phyloP scores from a whole-genome alignment of 2,113 vertebrate genomes.

The Paradoxurus hermaphroditus region DNA sequence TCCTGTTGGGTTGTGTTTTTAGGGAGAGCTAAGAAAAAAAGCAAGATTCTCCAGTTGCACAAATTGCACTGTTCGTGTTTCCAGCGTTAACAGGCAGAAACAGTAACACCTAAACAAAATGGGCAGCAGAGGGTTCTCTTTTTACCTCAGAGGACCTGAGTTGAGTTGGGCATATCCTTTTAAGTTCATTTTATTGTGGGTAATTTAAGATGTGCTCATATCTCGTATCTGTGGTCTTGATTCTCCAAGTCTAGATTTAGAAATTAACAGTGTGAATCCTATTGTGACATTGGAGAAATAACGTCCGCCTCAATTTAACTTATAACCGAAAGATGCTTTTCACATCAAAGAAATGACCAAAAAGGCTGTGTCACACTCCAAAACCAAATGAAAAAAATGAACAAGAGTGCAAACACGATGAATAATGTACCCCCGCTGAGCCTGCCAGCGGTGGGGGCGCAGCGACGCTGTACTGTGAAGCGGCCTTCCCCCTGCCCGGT shows the following conservation, averaged over 20 bases:
- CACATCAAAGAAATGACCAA: slow-evolving; percentile 94
- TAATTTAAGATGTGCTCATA: slow-evolving; percentile 80
- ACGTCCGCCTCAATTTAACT: slow-evolving; percentile 91
- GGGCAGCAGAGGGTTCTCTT: slow-evolving; percentile 88
- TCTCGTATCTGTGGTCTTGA: slow-evolving; percentile 83
- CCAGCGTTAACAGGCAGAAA: slow-evolving; percentile 89
- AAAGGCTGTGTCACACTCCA: slow-evolving; percentile 98
- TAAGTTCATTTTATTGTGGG: slow-evolving; percentile 82
- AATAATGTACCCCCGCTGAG: slow-evolving; percentile 90
- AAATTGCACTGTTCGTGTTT: slow-evolving; percentile 89
- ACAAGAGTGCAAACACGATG: slow-evolving; percentile 95
- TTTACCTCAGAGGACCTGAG: slow-evolving; percentile 83
- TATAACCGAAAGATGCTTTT: slow-evolving; percentile 91
- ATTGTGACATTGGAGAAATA: slow-evolving; percentile 89
- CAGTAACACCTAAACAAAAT: slow-evolving; percentile 90
- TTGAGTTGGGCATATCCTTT: slow-evolving; percentile 82
- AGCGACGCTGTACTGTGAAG: slow-evolving; percentile 92
- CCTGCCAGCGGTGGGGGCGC: slow-evolving; percentile 78
- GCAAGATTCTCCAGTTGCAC: slow-evolving; percentile 90
- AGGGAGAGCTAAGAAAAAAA: slow-evolving; percentile 84
- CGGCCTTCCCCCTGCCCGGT: slow-evolving; percentile 90
- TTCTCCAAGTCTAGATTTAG: slow-evolving; percentile 88
- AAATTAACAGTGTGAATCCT: slow-evolving; percentile 92
- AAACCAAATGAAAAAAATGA: slow-evolving; percentile 88
- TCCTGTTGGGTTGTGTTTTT: slow-evolving; percentile 74